Evolutionary conservation across 2,888 invertebrate genomes (phyloP), one percentile per base, ranked within the genome.

Genomic region (Trissoscelio sp.): DNA sequence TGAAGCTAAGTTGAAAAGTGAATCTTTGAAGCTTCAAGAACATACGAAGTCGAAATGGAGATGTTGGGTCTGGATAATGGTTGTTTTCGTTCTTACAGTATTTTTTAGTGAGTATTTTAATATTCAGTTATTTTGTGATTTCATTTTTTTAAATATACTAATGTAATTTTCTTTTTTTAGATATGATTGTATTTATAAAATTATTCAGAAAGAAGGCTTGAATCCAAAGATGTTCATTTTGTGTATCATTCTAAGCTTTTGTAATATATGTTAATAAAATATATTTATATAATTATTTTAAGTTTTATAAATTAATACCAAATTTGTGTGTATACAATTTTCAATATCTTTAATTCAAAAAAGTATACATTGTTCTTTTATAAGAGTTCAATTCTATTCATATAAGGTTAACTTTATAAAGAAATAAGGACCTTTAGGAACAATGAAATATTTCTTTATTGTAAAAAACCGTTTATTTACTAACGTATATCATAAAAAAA

Each of bases 21-120:
- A 98, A 91, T 96, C 97, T 0, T 95, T 95, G 44, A 94, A 96
- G 87, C 92, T 98, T 37, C 95, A 96, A 83, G 96, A 96, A 84
- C 97, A 97, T 92, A 97, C 96, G 18, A 94, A 94, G 83, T 95
- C 96, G 81, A 96, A 96, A 0, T 98, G 97, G 94, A 97, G 97
- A 88, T 98, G 98, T 91, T 98, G 98, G 97, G 94, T 98, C 84
- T 98, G 98, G 97, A 92, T 98, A 37, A 96, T 98, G 96, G 93
- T 98, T 66, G 94, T 95, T 4, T 92, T 97, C 57, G 98, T 98
- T 53, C 94, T 97, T 90, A 93, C 95, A 72, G 95, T 97, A 86
- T 98, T 98, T 92, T 95, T 98, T 81, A 96, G 97, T 97, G 92
- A 94, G 95, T 66, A 72, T 57, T 14, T 64, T 73, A n/a, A 57